phyloP scores from a whole-genome alignment of 2,113 vertebrate genomes.

The Patagioenas fasciata region DNA sequence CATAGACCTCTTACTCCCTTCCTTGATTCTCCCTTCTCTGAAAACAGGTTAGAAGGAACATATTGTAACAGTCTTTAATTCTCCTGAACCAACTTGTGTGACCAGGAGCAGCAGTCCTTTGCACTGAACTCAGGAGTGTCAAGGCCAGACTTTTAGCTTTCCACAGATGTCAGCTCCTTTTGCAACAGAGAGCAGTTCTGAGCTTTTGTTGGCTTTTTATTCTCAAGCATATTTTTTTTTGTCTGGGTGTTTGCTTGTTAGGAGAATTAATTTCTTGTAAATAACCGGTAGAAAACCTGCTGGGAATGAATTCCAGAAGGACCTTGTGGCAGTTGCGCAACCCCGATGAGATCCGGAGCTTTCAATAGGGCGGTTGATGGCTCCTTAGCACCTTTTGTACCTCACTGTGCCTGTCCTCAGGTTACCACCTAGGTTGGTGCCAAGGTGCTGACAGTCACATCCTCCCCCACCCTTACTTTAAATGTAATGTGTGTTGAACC shows the following conservation, averaged over 20 bases:
- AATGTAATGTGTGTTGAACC: no score
- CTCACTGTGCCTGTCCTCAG: no score
- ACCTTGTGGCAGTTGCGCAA: background rate
- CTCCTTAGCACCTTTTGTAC: no score
- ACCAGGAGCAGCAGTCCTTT: background rate
- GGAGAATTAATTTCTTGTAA: background rate
- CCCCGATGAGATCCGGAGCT: no score
- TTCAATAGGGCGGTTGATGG: no score
- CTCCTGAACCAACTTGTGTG: background rate
- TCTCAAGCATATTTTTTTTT: background rate
- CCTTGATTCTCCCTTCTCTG: background rate
- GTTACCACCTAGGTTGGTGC: no score
- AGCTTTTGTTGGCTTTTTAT: background rate
- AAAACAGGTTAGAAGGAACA: background rate
- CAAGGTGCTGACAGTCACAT: no score
- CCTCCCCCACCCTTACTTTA: no score
- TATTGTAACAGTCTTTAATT: background rate
- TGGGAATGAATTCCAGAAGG: background rate
- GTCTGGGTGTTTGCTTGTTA: background rate
- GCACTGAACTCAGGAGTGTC: background rate
- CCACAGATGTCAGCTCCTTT: background rate
- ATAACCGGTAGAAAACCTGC: accelerated
- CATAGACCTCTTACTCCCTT: background rate
- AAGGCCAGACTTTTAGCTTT: background rate
- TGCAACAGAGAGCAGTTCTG: background rate